Base-by-base conservation (phyloP, 2,888 invertebrate species). In the Molanna angustata region DNA sequence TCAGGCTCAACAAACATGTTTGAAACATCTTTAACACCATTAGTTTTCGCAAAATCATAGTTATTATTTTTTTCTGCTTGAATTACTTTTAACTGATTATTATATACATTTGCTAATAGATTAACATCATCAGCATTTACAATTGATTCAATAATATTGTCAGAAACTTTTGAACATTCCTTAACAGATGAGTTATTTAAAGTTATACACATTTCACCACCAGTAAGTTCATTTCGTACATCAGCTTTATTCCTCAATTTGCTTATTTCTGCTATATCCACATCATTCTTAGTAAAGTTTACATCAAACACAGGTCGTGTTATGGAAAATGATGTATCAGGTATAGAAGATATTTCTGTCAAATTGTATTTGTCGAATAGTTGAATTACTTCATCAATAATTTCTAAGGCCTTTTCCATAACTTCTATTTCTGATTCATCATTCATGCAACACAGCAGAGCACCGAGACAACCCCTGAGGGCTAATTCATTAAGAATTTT, bases 391-490 rank as follows among this genome's bases (percentile, higher is more conserved):
- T 77, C 75, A 16, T 67, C 68, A 3, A 84, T 75, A 31, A 86
- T 75, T 14, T 66, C 62, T 1, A 83, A 74, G 0, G 86, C 79
- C 1, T 73, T 69, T 59, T 82, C 84, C 54, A 85, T 78, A 0
- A 90, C 88, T 62, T 85, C 85, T 0, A 86, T 72, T 67, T 90
- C 88, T 49, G 83, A 83, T 55, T 88, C 86, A 44, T 85, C 83
- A 37, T 82, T 72, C 3, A 90, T 66, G 1, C 86, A 77, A 45
- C 79, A 76, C 1, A 88, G 69, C 32, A 90, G 68, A 1, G 87
- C 84, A 2, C 85, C 84, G 3, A 90, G 73, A 61, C 88, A 87
- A 1, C 86, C 86, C 17, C 82, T 80, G 1, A 77, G 70, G 0
- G 86, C 79, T n/a, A 90, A 67, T 60, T 86, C 84, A 1, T 82